Evolutionary conservation across 2,888 invertebrate genomes (phyloP), one percentile per base, ranked within the genome.

Genomic region (Dysmachus trigonus): DNA sequence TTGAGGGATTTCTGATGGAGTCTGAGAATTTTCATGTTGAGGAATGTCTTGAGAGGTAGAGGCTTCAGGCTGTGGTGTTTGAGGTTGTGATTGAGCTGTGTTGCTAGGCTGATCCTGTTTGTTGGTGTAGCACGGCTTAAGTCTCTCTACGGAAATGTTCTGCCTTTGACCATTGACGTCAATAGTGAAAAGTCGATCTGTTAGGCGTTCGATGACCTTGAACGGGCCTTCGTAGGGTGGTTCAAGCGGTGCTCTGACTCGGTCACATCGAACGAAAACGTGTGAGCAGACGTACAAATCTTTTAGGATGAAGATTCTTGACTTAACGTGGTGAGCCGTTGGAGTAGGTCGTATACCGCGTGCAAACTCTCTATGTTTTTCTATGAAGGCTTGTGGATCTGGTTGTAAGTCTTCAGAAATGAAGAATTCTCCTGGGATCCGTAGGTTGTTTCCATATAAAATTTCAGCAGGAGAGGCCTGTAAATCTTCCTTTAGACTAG

Each of bases 151-250:
- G 4, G 51, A 51, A 6, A 51, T 51, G 18, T 18, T 51, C 18
- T 51, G 51, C 13, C 13, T 10, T 13, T 10, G 13, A 15, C 41
- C 41, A 10, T 13, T 41, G 13, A 41, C 41, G 41, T 41, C 41
- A 41, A 41, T 41, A 1, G 1, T 41, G 41, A 41, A 41, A 15
- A 51, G 18, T 4, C 51, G 51, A 4, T 51, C 51, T 18, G 18
- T 51, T 18, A 18, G 18, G 18, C 18, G n/a, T 18, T 51, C 51
- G 18, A 51, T 51, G 15, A 89, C 86, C 38, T 88, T 77, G 84
- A 85, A 88, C 2, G 89, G 89, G 1, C 89, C 89, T 22, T 86
- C 86, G 83, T 90, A 90, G 0, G 89, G 89, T 10, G 88, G 88
- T 51, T 88, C 87, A 5, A 89, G 53, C 0, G 86, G 84, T 38